Evolutionary conservation across 2,797 vertebrate species (phyloP).

Genomic region (Aeoliscus strigatus): DNA sequence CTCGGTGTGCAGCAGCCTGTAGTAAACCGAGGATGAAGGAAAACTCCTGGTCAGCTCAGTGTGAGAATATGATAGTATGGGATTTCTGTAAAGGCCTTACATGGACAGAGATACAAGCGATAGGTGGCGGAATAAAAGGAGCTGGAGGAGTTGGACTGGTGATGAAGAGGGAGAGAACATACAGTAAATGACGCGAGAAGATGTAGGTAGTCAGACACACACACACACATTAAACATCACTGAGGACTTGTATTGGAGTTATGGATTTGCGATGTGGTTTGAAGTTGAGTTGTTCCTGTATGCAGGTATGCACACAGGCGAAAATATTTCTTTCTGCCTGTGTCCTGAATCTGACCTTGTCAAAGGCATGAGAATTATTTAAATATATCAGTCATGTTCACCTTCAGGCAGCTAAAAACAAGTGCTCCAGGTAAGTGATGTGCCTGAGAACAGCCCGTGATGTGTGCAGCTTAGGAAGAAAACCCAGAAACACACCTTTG

Average conservation of each 20-base stretch:
- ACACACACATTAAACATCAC: too few relatives aligned
- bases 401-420: constrained; percentile 33
- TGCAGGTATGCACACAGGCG: neutral
- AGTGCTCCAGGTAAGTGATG: constrained; percentile 27
- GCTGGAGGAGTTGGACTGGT: too few relatives aligned
- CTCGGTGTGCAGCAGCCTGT: constrained; percentile 42
- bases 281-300: too few relatives aligned
- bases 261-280: too few relatives aligned
- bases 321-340: constrained; percentile 1
- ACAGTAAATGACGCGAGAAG: too few relatives aligned
- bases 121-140: too few relatives aligned
- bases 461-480: constrained; percentile 21
- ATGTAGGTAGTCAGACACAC: too few relatives aligned
- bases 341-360: constrained; percentile 31
- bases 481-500: constrained; percentile 26
- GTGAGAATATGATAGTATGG: constrained; percentile 9
- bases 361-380: constrained; percentile 19
- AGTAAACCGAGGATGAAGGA: constrained; percentile 33
- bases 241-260: too few relatives aligned
- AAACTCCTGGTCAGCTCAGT: constrained; percentile 16
- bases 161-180: too few relatives aligned
- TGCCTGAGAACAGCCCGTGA: constrained; percentile 10
- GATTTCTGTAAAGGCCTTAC: constrained; percentile 10
- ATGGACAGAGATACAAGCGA: too few relatives aligned
- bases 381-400: constrained; percentile 37